These are phyloP conservation scores for Burhinus oedicnemus DNA, from an alignment of 2,113 vertebrate genomes.

Conservation along the genomic window DNA sequence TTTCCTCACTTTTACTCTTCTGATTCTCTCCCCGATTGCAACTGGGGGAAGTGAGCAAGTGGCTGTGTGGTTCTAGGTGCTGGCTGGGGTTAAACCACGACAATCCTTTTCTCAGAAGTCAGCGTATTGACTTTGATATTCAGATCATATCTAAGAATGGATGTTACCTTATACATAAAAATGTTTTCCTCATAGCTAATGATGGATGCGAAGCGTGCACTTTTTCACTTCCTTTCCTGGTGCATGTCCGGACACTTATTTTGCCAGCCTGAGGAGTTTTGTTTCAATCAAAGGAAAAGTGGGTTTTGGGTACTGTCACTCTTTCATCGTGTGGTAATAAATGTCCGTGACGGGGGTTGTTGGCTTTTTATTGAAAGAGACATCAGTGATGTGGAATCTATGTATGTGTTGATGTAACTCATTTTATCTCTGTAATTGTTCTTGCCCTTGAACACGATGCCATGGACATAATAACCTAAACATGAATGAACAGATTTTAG, in stretches of 20 bases:
- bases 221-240: neutral
- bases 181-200: neutral
- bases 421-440: neutral
- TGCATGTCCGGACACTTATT: neutral
- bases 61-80: neutral
- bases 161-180: neutral
- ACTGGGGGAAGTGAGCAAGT: neutral
- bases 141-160: neutral
- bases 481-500: neutral
- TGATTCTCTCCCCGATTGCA: neutral
- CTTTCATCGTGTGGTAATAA: neutral
- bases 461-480: neutral
- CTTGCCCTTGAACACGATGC: neutral
- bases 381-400: neutral
- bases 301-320: neutral
- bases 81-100: neutral
- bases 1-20: neutral
- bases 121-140: neutral
- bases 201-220: neutral
- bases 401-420: neutral
- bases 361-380: neutral
- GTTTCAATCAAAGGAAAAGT: neutral
- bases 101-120: neutral
- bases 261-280: neutral
- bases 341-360: neutral